phyloP scores from a whole-genome alignment of 2,888 invertebrate species.

The Drosophila meridiana region DNA sequence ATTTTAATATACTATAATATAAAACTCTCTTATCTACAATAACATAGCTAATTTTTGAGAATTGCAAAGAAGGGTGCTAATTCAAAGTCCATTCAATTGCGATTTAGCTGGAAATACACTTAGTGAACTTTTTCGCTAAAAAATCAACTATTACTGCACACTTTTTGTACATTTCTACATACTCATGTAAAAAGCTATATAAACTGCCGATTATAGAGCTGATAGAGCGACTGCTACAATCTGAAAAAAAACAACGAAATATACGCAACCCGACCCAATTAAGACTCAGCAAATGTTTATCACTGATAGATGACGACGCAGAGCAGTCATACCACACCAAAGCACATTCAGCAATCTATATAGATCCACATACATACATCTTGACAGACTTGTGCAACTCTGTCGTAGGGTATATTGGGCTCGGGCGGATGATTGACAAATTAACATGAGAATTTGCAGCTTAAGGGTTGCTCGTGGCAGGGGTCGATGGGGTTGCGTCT shows the following conservation, averaged over 20 bases:
- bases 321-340: neutral
- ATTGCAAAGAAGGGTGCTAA: neutral
- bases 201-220: neutral
- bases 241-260: neutral
- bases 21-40: neutral
- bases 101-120: neutral
- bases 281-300: slow-evolving; percentile 4
- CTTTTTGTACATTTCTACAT: neutral
- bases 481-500: slow-evolving; percentile 33
- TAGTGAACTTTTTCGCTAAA: neutral
- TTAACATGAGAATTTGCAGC: slow-evolving; percentile 69
- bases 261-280: neutral
- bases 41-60: neutral
- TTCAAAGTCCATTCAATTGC: neutral
- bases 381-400: neutral
- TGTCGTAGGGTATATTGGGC: neutral
- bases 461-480: neutral
- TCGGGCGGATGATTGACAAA: slow-evolving; percentile 57
- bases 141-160: slow-evolving; percentile 5
- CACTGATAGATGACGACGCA: slow-evolving; percentile 5
- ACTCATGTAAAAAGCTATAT: neutral
- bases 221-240: neutral
- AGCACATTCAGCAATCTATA: neutral
- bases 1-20: neutral
- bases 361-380: neutral